Base-by-base conservation (phyloP, 2,113 vertebrate genomes). In the Rhea americana region DNA sequence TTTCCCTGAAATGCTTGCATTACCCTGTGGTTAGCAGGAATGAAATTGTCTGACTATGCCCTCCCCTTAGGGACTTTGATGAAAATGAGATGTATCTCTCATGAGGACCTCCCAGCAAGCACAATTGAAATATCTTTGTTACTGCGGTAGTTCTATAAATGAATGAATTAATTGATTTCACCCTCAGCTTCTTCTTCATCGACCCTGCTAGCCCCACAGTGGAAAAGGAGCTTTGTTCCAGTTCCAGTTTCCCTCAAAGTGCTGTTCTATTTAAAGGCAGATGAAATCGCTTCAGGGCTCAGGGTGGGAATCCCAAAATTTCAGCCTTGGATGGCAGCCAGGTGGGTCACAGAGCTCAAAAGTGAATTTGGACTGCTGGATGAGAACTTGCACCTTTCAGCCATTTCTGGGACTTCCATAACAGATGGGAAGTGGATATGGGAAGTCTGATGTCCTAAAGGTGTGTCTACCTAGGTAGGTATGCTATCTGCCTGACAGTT, bases 91-190 rank as follows among this genome's bases (percentile, higher is more conserved):
- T 92, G 48, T 73, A 58, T 82, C 71, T 96, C 94, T 96, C 96
- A 35, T 43, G 93, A 95, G 83, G 74, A 94, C 93, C 86, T 87
- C 92, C 88, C 92, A 95, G 88, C 71, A 84, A 95, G 94, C 88
- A 93, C 88, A 95, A 90, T 0, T 90, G 94, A 94, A 96, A 90
- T 95, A 94, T 94, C 93, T 90, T 62, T 67, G 92, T 85, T 81
- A 73, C 91, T 87, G 67, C 86, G 76, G 77, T 41, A 70, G 81
- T 84, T 92, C 88, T 77, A 37, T 95, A 94, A 96, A 96, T 91
- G 90, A 95, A 95, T 93, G 74, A 96, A 96, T 94, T 94, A 95
- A 96, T 96, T 96, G 95, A 95, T 96, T 96, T 96, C 94, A 96
- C 85, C 95, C 95, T 91, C 86, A 95, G 88, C 86, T 90, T 50